Evolutionary conservation across 2,888 invertebrate species (phyloP).

Genomic region (Aleiodes leptofemur): DNA sequence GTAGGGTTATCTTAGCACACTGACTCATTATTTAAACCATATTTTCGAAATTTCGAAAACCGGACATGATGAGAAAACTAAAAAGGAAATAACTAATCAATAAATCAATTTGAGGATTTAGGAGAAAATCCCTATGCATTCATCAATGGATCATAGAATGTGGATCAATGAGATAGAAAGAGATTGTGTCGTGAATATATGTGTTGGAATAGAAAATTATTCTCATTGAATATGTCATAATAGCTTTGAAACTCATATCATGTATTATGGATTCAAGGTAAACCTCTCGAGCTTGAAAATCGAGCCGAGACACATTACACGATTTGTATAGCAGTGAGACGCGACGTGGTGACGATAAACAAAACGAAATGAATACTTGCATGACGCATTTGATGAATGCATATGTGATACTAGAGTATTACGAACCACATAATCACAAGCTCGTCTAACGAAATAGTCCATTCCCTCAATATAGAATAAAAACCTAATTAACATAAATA

Average conservation of each 20-base stretch:
- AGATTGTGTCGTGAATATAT: too few relatives aligned
- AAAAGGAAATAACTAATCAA: too few relatives aligned
- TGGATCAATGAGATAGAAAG: too few relatives aligned
- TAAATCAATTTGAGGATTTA: too few relatives aligned
- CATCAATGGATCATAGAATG: too few relatives aligned
- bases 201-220: too few relatives aligned
- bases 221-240: too few relatives aligned
- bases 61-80: too few relatives aligned
- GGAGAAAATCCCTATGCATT: too few relatives aligned
- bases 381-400: conserved; percentile 49
- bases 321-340: conserved; percentile 19
- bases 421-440: conserved; percentile 44
- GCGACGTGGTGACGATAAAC: conserved; percentile 39
- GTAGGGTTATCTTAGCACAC: conserved; percentile 2
- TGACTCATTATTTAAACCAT: conserved; percentile 22
- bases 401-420: conserved; percentile 3
- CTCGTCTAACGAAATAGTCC: conserved; percentile 5
- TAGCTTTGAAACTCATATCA: conserved; percentile 9
- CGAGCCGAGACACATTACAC: conserved; percentile 47
- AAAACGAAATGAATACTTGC: conserved; percentile 52
- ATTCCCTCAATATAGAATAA: neutral
- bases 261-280: conserved; percentile 48
- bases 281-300: conserved; percentile 53
- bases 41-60: too few relatives aligned
- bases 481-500: too few relatives aligned